These are phyloP conservation scores for Sebastes iracundus DNA, from an alignment of 2,797 vertebrate genomes.

Conservation along the genomic window DNA sequence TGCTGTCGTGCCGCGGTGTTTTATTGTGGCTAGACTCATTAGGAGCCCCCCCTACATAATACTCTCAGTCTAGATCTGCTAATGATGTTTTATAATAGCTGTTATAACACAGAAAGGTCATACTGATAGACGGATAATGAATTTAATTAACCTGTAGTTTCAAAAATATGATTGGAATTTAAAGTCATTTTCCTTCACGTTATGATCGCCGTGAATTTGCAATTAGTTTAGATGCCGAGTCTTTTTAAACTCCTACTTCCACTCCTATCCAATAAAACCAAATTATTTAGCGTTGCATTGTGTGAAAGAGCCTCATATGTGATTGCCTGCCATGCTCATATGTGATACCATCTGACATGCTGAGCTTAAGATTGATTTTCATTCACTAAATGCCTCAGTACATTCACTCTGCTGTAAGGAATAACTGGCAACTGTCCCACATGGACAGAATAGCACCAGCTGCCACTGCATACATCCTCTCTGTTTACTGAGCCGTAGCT, in stretches of 20 bases:
- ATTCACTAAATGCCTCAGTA: conserved; percentile 47
- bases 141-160: conserved; percentile 16
- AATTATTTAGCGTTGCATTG: neutral
- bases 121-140: neutral
- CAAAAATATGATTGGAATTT: neutral
- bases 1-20: neutral
- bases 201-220: neutral
- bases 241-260: neutral
- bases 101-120: conserved; percentile 22
- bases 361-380: conserved; percentile 35
- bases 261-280: neutral
- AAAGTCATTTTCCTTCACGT: neutral
- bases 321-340: neutral
- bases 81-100: conserved; percentile 34
- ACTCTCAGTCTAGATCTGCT: conserved; percentile 19
- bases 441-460: conserved; percentile 53
- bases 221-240: neutral
- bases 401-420: conserved; percentile 38
- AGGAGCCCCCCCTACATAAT: conserved; percentile 3
- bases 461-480: conserved; percentile 43
- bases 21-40: conserved; percentile 42
- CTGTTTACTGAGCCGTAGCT: conserved; percentile 36
- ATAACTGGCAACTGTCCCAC: conserved; percentile 51
- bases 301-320: conserved; percentile 4
- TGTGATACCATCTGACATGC: conserved; percentile 24